Percentiles rank a stretch among this genome's conserved stretches.
Evolutionary conservation across 2,888 invertebrate species (phyloP).

Genomic region (Scaptomyza tumidula): DNA sequence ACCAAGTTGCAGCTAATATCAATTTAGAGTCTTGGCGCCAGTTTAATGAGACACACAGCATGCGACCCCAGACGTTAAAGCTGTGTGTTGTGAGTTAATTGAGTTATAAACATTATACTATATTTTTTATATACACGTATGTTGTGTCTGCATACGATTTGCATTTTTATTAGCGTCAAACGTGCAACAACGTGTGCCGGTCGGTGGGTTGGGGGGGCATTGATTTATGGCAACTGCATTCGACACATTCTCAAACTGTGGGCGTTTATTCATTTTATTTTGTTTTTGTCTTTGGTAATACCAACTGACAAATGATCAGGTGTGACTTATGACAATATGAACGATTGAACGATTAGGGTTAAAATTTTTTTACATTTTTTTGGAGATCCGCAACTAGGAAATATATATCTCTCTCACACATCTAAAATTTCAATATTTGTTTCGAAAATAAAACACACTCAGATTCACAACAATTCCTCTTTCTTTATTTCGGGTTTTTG

Average conservation of each 20-base stretch:
- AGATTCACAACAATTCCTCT: slow-evolving; percentile 49
- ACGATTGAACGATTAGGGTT: slow-evolving; percentile 14
- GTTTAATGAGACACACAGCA: slow-evolving; percentile 74
- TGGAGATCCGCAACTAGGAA: slow-evolving; percentile 9
- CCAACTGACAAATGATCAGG: slow-evolving; percentile 72
- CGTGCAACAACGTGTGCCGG: slow-evolving; percentile 57
- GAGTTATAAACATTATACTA: slow-evolving; percentile 79
- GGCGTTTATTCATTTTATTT: slow-evolving; percentile 25
- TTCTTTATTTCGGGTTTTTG: slow-evolving; percentile 12
- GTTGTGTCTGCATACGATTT: slow-evolving; percentile 65
- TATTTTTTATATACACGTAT: slow-evolving; percentile 52
- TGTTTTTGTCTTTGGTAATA: neutral
- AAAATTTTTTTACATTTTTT: neutral
- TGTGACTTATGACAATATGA: slow-evolving; percentile 69
- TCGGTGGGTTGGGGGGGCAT: slow-evolving; percentile 33
- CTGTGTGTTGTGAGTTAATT: slow-evolving; percentile 51
- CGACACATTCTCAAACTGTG: slow-evolving; percentile 34
- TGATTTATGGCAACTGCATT: slow-evolving; percentile 60
- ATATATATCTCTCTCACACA: slow-evolving; percentile 77
- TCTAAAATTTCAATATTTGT: slow-evolving; percentile 63
- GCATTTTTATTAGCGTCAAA: slow-evolving; percentile 74
- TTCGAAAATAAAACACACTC: slow-evolving; percentile 33
- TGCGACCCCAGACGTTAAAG: slow-evolving; percentile 20
- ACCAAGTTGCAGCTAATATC: slow-evolving; percentile 58
- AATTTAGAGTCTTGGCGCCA: slow-evolving; percentile 71